Base-by-base conservation (phyloP, 2,888 invertebrate species). In the Athetis lepigone region DNA sequence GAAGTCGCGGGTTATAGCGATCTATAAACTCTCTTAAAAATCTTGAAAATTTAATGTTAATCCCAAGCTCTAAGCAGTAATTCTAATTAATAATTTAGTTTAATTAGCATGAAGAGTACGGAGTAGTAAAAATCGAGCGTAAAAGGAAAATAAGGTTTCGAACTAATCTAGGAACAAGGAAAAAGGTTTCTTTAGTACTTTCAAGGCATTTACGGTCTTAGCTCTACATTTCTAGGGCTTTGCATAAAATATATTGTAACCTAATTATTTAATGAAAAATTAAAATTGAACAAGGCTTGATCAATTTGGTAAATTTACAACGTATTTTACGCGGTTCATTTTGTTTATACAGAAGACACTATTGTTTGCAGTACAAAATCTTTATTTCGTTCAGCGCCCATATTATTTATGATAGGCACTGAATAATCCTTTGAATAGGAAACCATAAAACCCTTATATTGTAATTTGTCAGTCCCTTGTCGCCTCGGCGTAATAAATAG, bases 381-480 rank as follows among this genome's bases (percentile, higher is more conserved):
- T 37, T 27, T 16, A 18, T 51, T 13, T 19, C n/a, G 4, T 16
- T 21, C 3, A 11, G 33, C 13, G 16, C 0, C 0, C 21, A 0
- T 21, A 18, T n/a, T 51, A 25, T 43, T 61, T 61, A 61, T 61
- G 33, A 64, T 21, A 2, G 36, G 13, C n/a, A 46, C 36, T 11
- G 21, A 63, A 16, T 8, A 63, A 45, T 61, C 8, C 29, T 61
- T 29, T 61, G 37, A 40, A 60, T 36, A 57, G 52, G 54, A 64
- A 70, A 64, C 76, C 75, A 79, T 79, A 70, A 51, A 75, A 68
- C 75, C 43, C 46, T 63, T 60, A 50, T 71, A 76, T 70, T 67
- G 54, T 63, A 60, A 68, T 76, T 76, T 81, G 77, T 79, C 82
- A 75, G 54, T 46, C 73, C 62, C 59, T 61, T 63, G 81, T 72